These are phyloP conservation scores for Sphaeridia pumilis DNA, from an alignment of 2,888 invertebrate genomes.

Conservation along the genomic window DNA sequence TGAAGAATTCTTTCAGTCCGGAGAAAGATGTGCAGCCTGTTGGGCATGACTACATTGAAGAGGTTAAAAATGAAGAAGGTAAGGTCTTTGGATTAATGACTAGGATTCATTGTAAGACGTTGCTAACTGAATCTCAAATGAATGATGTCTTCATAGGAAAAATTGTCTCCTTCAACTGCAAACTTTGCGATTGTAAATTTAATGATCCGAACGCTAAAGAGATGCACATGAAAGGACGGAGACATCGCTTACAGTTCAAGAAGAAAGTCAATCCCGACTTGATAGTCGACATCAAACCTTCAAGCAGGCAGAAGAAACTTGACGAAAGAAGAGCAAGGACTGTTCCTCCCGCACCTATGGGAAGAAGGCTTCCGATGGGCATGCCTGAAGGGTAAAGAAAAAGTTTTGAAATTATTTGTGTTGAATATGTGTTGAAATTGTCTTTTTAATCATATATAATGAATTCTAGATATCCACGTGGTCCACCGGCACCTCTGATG, in stretches of 20 bases:
- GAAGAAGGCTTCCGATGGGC: no score
- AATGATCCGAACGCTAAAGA: conserved; percentile 99
- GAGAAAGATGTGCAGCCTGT: conserved; percentile 78
- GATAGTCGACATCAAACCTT: conserved; percentile 91
- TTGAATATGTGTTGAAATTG: no score
- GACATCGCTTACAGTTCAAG: conserved; percentile 94
- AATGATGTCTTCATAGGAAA: conserved; percentile 50
- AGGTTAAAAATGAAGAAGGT: conserved; percentile 88
- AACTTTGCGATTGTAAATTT: conserved; percentile 96
- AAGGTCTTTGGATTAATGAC: no score
- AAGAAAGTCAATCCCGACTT: conserved; percentile 88
- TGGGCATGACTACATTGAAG: conserved; percentile 94
- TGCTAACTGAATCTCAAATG: no score
- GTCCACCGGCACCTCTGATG: conserved; percentile 29
- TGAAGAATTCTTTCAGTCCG: not conserved
- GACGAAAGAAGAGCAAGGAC: conserved; percentile 45
- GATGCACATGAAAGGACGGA: conserved; percentile 98
- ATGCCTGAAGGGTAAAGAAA: no score
- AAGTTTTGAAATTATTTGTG: no score
- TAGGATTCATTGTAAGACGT: no score
- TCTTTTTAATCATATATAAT: not conserved
- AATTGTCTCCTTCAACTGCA: conserved; percentile 85
- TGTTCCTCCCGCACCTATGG: not conserved
- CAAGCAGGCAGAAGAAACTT: conserved; percentile 70
- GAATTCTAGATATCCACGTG: conserved; percentile 23